These are phyloP conservation scores for Diachrysia chrysitis DNA, from an alignment of 2,888 invertebrate genomes.

Conservation along the genomic window DNA sequence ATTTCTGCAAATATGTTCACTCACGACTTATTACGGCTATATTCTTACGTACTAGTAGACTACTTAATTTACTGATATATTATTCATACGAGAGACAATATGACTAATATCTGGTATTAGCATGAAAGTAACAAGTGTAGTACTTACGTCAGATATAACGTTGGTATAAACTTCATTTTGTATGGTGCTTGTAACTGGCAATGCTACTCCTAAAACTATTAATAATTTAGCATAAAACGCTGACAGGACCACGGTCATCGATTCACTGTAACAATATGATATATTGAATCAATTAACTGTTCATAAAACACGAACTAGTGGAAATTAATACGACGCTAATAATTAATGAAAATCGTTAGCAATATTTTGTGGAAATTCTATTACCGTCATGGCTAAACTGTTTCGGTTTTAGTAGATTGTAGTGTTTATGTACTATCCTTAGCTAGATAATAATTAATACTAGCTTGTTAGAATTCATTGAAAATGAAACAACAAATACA, in stretches of 20 bases:
- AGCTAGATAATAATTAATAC: not conserved
- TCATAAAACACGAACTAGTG: slow-evolving; percentile 51
- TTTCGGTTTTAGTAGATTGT: slow-evolving; percentile 14
- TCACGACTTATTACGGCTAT: too few species aligned
- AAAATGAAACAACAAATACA: not conserved
- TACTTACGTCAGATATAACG: slow-evolving; percentile 83
- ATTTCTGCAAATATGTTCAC: too few species aligned
- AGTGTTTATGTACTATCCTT: not conserved
- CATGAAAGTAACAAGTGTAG: not conserved
- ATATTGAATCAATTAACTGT: slow-evolving; percentile 61
- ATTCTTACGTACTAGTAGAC: too few species aligned
- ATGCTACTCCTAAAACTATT: slow-evolving; percentile 90
- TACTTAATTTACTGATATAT: too few species aligned
- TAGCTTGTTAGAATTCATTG: too few species aligned
- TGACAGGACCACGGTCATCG: slow-evolving; percentile 90
- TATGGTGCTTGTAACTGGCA: slow-evolving; percentile 91
- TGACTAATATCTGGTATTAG: too few species aligned
- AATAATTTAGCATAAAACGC: slow-evolving; percentile 91
- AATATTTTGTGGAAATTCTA: slow-evolving; percentile 33
- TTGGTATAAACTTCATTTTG: slow-evolving; percentile 87
- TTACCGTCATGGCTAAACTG: slow-evolving; percentile 20
- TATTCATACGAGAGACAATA: too few species aligned
- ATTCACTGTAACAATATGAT: slow-evolving; percentile 86
- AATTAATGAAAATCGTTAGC: slow-evolving; percentile 48
- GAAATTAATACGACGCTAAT: slow-evolving; percentile 45